phyloP scores from a whole-genome alignment of 2,888 invertebrate species.

The Drosophila acutilabella region DNA sequence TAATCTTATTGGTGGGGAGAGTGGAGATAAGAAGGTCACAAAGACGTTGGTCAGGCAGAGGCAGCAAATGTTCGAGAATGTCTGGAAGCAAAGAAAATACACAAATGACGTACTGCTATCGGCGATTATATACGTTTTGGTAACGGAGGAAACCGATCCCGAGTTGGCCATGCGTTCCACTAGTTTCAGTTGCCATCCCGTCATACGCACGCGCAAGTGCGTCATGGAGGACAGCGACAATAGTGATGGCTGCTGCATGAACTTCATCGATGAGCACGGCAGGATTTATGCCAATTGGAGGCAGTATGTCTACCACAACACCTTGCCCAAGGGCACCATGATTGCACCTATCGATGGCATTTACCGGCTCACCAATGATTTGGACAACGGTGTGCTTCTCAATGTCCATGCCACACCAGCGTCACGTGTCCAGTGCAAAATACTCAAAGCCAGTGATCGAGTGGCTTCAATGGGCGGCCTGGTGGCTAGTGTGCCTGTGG shows the following conservation, averaged over 20 bases:
- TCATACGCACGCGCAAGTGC: slow-evolving; percentile 81
- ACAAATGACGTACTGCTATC: slow-evolving; percentile 75
- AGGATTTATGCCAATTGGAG: slow-evolving; percentile 85
- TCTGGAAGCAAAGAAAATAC: slow-evolving; percentile 77
- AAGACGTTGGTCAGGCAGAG: slow-evolving; percentile 55
- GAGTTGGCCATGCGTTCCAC: slow-evolving; percentile 55
- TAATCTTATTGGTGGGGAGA: slow-evolving; percentile 45
- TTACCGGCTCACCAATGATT: slow-evolving; percentile 56
- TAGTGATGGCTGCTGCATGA: slow-evolving; percentile 79
- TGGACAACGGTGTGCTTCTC: slow-evolving; percentile 63
- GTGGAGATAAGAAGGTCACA: neutral
- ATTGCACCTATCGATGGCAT: slow-evolving; percentile 85
- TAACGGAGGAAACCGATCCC: slow-evolving; percentile 56
- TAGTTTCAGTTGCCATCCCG: slow-evolving; percentile 70
- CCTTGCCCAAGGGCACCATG: slow-evolving; percentile 78
- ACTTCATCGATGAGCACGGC: slow-evolving; percentile 80
- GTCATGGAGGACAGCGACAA: slow-evolving; percentile 51
- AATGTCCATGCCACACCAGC: slow-evolving; percentile 75
- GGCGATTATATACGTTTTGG: slow-evolving; percentile 77
- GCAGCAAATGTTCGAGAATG: slow-evolving; percentile 60
- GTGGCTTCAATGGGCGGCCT: slow-evolving; percentile 74
- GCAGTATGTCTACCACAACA: slow-evolving; percentile 84
- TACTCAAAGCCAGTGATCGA: slow-evolving; percentile 65
- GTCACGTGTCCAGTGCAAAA: slow-evolving; percentile 33
- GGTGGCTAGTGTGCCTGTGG: slow-evolving; percentile 57